A percentile compares a stretch with the other conserved stretches of the same genome.
Evolutionary conservation across 2,888 invertebrate genomes (phyloP).

Genomic region (Leucoptera coffeella): DNA sequence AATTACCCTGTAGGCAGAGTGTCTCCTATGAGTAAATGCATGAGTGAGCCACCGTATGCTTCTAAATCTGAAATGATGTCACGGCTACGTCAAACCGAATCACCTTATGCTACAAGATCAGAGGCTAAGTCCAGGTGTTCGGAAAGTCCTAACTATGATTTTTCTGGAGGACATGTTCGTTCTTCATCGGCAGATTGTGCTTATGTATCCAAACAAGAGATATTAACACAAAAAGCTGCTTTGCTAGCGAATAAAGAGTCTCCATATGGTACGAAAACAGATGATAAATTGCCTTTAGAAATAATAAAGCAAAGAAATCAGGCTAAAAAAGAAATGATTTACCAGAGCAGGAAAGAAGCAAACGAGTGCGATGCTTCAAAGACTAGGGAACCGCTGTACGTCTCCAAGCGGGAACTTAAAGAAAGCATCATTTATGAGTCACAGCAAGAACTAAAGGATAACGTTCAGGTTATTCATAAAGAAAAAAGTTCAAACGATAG

Average conservation of each 20-base stretch:
- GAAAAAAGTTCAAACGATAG: constrained; percentile 16
- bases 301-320: constrained; percentile 48
- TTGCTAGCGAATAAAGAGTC: constrained; percentile 38
- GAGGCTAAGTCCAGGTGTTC: constrained; percentile 41
- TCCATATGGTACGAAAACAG: constrained; percentile 24
- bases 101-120: constrained; percentile 27
- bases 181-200: constrained; percentile 43
- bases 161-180: constrained; percentile 21
- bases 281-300: constrained; percentile 38
- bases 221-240: constrained; percentile 43
- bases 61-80: constrained; percentile 39
- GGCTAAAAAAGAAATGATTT: constrained; percentile 47
- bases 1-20: constrained; percentile 27
- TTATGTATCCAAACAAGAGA: constrained; percentile 46
- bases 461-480: constrained; percentile 1
- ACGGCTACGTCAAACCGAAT: constrained; percentile 27
- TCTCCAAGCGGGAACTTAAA: constrained; percentile 44
- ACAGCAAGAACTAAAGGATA: constrained; percentile 30
- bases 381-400: constrained; percentile 41
- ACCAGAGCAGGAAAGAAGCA: constrained; percentile 42
- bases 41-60: constrained; percentile 44
- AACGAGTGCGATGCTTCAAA: constrained; percentile 38
- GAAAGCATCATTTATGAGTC: constrained; percentile 48
- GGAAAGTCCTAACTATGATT: constrained; percentile 26
- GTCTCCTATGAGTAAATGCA: constrained; percentile 38